Conservation (phyloP, 2,888 invertebrate species). For the Macrosiphum euphorbiae region DNA sequence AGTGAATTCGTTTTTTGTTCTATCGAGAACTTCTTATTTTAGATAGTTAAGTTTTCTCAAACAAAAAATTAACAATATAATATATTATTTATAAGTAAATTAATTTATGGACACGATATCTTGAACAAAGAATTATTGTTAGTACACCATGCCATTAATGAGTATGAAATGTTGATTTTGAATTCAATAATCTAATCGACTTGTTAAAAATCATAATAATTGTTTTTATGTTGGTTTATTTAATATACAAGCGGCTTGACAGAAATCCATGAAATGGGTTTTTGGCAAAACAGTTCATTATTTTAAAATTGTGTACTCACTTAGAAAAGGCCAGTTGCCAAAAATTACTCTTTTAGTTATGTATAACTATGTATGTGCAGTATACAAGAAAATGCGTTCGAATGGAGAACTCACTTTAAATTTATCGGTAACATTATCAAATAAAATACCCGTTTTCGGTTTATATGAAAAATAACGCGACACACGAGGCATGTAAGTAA, state of each 20-base stretch:
- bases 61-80: neutral
- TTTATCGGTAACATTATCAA: neutral
- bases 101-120: neutral
- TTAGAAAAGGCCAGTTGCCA: neutral
- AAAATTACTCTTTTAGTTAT: neutral
- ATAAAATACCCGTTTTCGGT: neutral
- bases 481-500: neutral
- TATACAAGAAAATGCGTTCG: neutral
- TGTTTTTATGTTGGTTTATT: conserved; percentile 4
- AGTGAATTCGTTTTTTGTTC: neutral
- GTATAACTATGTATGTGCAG: neutral
- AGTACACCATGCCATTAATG: neutral
- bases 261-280: neutral
- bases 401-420: neutral
- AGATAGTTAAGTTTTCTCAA: neutral
- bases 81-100: neutral
- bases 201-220: neutral
- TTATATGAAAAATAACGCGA: neutral
- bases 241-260: neutral
- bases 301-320: conserved; percentile 22
- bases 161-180: neutral
- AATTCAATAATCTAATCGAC: neutral
- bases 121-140: neutral
- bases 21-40: neutral
- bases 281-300: conserved; percentile 29